phyloP scores from a whole-genome alignment of 2,113 vertebrate genomes.

The Jaculus jaculus region DNA sequence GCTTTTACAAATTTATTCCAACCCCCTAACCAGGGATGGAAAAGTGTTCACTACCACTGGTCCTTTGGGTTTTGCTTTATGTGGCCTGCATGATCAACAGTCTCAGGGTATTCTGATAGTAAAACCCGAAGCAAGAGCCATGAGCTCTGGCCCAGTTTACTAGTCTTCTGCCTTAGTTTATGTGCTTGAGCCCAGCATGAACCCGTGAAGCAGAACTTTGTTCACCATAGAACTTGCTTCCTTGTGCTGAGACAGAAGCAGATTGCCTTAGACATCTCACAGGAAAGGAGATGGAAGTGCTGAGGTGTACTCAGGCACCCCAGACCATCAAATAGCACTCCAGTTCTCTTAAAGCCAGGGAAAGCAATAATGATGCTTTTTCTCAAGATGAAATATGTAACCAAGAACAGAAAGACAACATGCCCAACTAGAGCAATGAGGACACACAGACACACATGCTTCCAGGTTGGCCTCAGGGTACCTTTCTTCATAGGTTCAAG shows the following conservation, averaged over 20 bases:
- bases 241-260: background rate
- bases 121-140: constrained; percentile 1
- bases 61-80: background rate
- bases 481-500: background rate
- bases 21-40: background rate
- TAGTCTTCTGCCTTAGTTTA: background rate
- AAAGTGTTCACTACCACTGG: background rate
- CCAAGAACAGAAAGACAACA: background rate
- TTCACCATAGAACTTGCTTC: background rate
- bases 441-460: background rate
- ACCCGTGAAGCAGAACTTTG: background rate
- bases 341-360: background rate
- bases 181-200: background rate
- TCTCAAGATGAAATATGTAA: background rate
- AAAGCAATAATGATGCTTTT: background rate
- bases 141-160: background rate
- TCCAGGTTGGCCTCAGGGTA: background rate
- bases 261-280: background rate
- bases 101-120: background rate
- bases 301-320: too few relatives aligned
- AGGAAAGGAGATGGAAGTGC: background rate
- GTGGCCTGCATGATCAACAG: background rate
- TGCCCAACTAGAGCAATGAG: background rate
- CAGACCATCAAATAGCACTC: background rate
- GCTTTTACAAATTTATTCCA: background rate